Conservation (phyloP, 2,888 invertebrate species). For the Andrena marginata region DNA sequence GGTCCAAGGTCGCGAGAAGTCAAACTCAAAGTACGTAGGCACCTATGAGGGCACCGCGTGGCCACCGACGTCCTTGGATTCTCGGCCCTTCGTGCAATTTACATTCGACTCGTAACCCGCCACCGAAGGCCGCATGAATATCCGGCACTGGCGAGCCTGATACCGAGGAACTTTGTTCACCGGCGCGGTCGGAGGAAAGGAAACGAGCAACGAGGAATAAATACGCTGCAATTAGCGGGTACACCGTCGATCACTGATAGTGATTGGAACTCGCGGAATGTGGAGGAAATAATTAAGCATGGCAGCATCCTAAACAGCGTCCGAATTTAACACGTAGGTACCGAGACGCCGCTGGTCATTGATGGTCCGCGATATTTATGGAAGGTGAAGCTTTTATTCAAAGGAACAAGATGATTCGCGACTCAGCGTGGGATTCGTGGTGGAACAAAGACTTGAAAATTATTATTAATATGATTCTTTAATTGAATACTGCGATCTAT, state of each 20-base stretch:
- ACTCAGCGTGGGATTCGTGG: no score
- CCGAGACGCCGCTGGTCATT: no score
- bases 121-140: slow-evolving; percentile 70
- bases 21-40: slow-evolving; percentile 40
- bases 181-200: slow-evolving; percentile 20
- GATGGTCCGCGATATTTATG: no score
- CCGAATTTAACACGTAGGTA: no score
- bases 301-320: no score
- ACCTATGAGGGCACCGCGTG: slow-evolving; percentile 49
- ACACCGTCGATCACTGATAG: not conserved
- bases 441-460: no score
- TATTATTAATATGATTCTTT: no score
- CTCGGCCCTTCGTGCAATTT: slow-evolving; percentile 72
- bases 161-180: slow-evolving; percentile 51
- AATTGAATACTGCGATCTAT: no score
- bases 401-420: no score
- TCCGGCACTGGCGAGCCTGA: slow-evolving; percentile 62
- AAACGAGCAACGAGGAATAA: slow-evolving; percentile 47
- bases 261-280: not conserved
- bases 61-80: slow-evolving; percentile 64
- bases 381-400: no score
- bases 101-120: slow-evolving; percentile 74
- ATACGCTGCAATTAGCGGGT: slow-evolving; percentile 26
- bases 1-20: slow-evolving; percentile 59
- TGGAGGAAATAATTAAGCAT: no score